Evolutionary conservation across 2,888 invertebrate species (phyloP), one percentile per base, ranked within the genome.

Genomic region (Micoletzkya japonica): DNA sequence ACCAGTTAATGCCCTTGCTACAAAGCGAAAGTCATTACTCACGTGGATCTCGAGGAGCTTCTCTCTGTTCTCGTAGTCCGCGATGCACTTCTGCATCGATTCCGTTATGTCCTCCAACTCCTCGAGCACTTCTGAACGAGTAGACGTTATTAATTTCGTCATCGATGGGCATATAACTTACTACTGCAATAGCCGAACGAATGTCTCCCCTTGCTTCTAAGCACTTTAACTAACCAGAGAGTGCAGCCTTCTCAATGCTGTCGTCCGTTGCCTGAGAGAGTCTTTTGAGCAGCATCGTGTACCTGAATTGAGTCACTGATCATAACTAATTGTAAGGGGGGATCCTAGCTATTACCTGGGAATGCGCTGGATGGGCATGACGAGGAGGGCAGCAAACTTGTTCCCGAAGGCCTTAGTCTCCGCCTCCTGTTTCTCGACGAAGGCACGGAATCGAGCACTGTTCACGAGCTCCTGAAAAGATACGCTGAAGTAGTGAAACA

Each of bases 341-440:
- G 44, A 39, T 39, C 24, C 24, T 24, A 26, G 52, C 52, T 3
- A 2, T 36, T n/a, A 68, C 58, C 68, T 68, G 20, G 68, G 68
- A 26, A 68, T 49, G 28, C 68, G 28, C 49, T 68, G 68, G 6
- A 68, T 34, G 20, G 68, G 68, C 68, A 68, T 68, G n/a, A 68
- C 49, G 1, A 68, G 68, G 0, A 68, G 58, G n/a, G 58, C 30
- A 2, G 44, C 30, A 1, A 68, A 20, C n/a, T 24, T 54, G 28
- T 52, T 54, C n/a, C 64, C 64, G 14, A 34, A 17, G 20, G 64
- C 54, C 17, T 34, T 49, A 7, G 34, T 28, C 20, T 37, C 24
- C 24, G 64, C 52, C 37, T 52, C 64, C 20, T 44, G 54, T 20
- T 54, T 66, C 28, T 54, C 64, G 28, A 66, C 36, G 52, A 66